Percentiles rank a stretch among this genome's conserved stretches.
phyloP scores from a whole-genome alignment of 1,140 invertebrate genomes.

The Caenorhabditis remanei region DNA sequence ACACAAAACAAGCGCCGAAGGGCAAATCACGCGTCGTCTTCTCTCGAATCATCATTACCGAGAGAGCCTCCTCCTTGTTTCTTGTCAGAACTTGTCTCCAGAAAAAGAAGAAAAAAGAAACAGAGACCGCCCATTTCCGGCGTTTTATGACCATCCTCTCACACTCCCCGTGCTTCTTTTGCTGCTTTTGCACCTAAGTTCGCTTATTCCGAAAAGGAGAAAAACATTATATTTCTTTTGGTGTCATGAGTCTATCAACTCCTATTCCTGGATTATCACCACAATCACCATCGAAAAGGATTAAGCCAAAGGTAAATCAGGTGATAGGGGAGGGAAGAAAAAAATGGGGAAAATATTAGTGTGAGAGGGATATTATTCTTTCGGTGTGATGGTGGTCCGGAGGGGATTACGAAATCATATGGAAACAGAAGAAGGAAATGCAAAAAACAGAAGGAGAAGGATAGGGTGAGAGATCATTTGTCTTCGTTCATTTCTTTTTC shows the following conservation, averaged over 20 bases:
- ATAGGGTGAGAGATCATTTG: slow-evolving; percentile 36
- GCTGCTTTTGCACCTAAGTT: slow-evolving; percentile 28
- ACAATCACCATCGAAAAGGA: slow-evolving; percentile 40
- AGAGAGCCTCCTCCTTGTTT: not conserved
- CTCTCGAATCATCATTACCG: slow-evolving; percentile 48
- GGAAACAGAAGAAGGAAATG: not conserved
- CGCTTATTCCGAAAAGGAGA: not conserved
- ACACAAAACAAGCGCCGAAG: slow-evolving; percentile 33
- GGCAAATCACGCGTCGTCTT: slow-evolving; percentile 38
- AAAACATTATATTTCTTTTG: not conserved
- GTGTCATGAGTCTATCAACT: slow-evolving; percentile 35
- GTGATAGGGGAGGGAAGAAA: not conserved
- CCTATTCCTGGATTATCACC: slow-evolving; percentile 21
- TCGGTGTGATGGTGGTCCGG: not conserved
- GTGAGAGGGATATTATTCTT: too few species aligned
- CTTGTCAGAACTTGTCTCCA: not conserved
- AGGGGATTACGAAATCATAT: slow-evolving; percentile 39
- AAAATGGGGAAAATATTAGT: not conserved
- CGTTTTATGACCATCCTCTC: not conserved
- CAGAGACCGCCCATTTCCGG: slow-evolving; percentile 34
- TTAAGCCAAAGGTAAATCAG: slow-evolving; percentile 31
- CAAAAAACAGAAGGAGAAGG: not conserved
- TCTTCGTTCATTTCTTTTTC: slow-evolving; percentile 37
- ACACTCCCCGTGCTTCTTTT: not conserved
- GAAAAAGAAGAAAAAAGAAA: slow-evolving; percentile 25